Evolutionary conservation across 2,113 vertebrate genomes (phyloP).

Genomic region (Strix aluco): DNA sequence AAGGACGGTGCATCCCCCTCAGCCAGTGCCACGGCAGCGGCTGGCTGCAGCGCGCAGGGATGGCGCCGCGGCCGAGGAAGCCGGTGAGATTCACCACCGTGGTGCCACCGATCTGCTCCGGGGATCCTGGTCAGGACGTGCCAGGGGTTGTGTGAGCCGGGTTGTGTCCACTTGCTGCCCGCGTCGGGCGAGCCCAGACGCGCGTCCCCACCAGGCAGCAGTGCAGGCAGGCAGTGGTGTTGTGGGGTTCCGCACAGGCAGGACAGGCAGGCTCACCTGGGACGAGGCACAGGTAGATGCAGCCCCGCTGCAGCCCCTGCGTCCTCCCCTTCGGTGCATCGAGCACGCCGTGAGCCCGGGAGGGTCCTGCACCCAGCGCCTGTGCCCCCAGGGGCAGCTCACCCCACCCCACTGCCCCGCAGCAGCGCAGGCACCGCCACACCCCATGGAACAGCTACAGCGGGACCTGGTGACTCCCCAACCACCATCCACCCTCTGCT

Average conservation of each 20-base stretch:
- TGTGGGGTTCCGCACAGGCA: fast-evolving
- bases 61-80: not conserved
- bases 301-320: not conserved
- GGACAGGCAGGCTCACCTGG: fast-evolving
- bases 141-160: fast-evolving
- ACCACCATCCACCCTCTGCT: not conserved
- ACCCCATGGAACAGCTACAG: not conserved
- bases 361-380: not conserved
- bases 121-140: not conserved
- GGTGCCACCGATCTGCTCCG: not conserved
- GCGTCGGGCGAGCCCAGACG: fast-evolving
- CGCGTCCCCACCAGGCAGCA: fast-evolving
- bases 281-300: not conserved
- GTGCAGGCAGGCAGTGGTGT: fast-evolving
- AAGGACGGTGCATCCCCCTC: not conserved
- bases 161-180: fast-evolving
- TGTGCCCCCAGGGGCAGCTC: not conserved
- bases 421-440: not conserved
- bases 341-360: fast-evolving
- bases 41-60: fast-evolving
- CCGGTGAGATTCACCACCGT: fast-evolving
- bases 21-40: fast-evolving
- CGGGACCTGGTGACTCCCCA: not conserved
- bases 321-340: fast-evolving
- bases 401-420: not conserved